Conservation (phyloP, 2,888 invertebrate species). For the Diarsia rubi region DNA sequence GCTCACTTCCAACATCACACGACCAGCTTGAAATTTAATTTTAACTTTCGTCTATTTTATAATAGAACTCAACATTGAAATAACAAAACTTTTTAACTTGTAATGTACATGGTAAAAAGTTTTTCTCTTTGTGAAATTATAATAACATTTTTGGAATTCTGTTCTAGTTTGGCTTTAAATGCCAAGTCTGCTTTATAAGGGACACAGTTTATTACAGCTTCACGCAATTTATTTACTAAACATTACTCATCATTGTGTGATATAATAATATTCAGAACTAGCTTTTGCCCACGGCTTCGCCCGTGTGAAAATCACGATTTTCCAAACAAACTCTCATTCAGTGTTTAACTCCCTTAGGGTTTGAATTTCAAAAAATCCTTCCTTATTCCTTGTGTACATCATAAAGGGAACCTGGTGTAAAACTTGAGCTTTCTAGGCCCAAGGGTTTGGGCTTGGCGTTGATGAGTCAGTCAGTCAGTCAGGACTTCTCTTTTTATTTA, state of each 20-base stretch:
- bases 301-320: no score
- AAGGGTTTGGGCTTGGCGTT: no score
- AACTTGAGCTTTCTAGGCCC: no score
- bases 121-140: constrained; percentile 36
- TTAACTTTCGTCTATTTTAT: constrained; percentile 16
- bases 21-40: constrained; percentile 25
- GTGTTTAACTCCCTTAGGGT: no score
- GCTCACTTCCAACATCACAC: constrained; percentile 10
- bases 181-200: constrained; percentile 18
- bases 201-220: constrained; percentile 9
- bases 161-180: constrained; percentile 30
- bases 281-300: no score
- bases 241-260: not conserved
- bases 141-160: constrained; percentile 31
- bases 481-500: no score
- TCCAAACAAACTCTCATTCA: no score
- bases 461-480: no score
- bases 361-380: no score
- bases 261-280: constrained; percentile 10
- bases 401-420: no score
- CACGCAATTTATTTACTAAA: constrained; percentile 13
- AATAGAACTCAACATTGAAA: constrained; percentile 20
- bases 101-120: not conserved
- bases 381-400: no score
- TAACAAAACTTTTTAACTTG: constrained; percentile 33